These are phyloP conservation scores for Poecilia wingei DNA, from an alignment of 2,797 vertebrate species.

Conservation along the genomic window DNA sequence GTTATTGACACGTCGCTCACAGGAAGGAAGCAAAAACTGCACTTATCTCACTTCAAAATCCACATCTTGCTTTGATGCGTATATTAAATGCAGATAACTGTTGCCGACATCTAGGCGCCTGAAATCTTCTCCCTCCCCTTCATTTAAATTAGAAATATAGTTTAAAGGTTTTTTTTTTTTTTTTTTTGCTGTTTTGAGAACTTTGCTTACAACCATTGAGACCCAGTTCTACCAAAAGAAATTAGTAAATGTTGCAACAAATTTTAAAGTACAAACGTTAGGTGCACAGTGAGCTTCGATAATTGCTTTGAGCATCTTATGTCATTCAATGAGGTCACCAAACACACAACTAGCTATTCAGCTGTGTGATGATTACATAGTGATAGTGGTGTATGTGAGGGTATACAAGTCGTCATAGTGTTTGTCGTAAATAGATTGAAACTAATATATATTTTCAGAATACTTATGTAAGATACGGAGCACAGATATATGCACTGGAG, in stretches of 20 bases:
- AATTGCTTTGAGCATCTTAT: conserved; percentile 36
- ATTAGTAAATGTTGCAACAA: conserved; percentile 8
- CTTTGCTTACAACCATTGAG: conserved; percentile 7
- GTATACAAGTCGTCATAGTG: not conserved
- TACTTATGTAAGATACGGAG: conserved; percentile 40
- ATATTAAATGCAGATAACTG: not conserved
- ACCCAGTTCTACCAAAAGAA: conserved; percentile 40
- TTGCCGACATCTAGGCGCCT: too few species aligned
- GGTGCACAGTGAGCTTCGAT: conserved; percentile 1
- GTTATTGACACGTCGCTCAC: conserved; percentile 12
- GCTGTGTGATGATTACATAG: conserved; percentile 12
- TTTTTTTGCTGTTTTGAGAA: not conserved
- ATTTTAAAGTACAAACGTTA: not conserved
- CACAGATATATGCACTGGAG: conserved; percentile 37
- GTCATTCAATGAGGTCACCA: conserved; percentile 54
- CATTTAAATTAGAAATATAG: not conserved
- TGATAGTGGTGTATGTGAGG: conserved; percentile 16
- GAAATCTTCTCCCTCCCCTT: not conserved
- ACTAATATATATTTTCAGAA: conserved; percentile 48
- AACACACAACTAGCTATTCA: conserved; percentile 16
- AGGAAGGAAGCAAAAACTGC: not conserved
- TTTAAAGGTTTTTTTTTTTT: not conserved
- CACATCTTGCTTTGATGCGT: not conserved
- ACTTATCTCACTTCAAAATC: conserved; percentile 3
- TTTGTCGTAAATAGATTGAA: conserved; percentile 26